phyloP scores from a whole-genome alignment of 35 echinoderm and acorn worm species.

The Diadema setosum region DNA sequence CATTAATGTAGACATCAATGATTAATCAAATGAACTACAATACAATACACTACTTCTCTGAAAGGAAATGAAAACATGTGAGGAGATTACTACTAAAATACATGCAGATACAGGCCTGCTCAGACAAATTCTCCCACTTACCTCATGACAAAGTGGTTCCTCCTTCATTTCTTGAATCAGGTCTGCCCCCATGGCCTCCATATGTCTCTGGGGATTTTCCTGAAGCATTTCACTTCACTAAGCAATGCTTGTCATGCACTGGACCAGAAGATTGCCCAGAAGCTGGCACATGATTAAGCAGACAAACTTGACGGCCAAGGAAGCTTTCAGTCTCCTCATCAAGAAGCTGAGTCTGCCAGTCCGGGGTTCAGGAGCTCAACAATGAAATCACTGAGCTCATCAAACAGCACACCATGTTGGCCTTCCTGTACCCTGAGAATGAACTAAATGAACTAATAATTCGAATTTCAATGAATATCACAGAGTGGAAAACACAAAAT shows the following conservation, averaged over 20 bases:
- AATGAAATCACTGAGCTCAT: background rate
- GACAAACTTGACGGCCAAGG: too few relatives aligned
- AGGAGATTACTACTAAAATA: too few relatives aligned
- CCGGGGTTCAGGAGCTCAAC: background rate
- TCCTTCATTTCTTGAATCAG: background rate
- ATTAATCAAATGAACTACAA: too few relatives aligned
- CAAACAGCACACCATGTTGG: background rate
- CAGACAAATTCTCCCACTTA: background rate
- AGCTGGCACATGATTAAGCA: background rate
- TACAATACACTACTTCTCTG: too few relatives aligned
- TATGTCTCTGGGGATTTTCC: conserved; percentile 5
- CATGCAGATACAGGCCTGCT: too few relatives aligned
- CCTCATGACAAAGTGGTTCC: background rate
- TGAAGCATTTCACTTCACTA: background rate
- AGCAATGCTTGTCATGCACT: background rate
- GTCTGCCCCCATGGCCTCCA: conserved; percentile 18
- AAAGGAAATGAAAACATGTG: too few relatives aligned
- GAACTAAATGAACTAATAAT: background rate
- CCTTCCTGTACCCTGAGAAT: background rate
- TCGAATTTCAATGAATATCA: background rate
- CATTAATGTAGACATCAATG: too few relatives aligned
- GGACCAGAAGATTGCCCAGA: background rate
- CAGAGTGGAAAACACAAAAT: background rate
- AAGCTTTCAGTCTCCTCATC: background rate
- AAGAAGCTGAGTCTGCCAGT: background rate